A percentile compares a stretch with the other conserved stretches of the same genome.
Conservation (phyloP, 2,888 invertebrate genomes). For the Neuroscelio doddi region DNA sequence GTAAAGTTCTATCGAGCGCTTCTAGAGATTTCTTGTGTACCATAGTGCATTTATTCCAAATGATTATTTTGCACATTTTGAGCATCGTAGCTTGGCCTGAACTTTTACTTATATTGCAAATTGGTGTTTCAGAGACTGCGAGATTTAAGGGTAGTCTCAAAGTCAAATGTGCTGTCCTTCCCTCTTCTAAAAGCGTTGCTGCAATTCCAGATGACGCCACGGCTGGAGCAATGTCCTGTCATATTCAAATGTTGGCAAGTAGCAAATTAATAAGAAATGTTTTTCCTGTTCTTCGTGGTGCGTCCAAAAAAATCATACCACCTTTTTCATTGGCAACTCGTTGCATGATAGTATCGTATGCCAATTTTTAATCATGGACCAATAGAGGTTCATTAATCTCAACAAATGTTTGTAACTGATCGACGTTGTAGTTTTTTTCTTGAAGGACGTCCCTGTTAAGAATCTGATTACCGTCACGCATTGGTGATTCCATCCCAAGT, state of each 20-base stretch:
- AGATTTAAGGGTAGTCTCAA: conserved; percentile 66
- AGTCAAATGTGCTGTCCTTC: conserved; percentile 66
- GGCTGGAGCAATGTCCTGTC: conserved; percentile 59
- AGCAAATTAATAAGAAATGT: conserved; percentile 66
- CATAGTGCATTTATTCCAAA: conserved; percentile 66
- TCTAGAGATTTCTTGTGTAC: conserved; percentile 8
- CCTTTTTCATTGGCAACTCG: conserved; percentile 47
- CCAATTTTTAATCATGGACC: conserved; percentile 31
- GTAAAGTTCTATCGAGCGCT: conserved; percentile 15
- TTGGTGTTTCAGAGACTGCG: conserved; percentile 51
- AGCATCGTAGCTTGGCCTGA: conserved; percentile 56
- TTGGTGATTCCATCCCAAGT: background rate
- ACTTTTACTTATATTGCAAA: conserved; percentile 59
- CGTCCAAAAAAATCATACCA: conserved; percentile 51
- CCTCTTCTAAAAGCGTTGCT: conserved; percentile 66
- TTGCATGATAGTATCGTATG: conserved; percentile 40
- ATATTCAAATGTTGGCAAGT: conserved; percentile 58
- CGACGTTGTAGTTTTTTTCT: conserved; percentile 49
- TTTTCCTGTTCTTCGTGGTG: conserved; percentile 67
- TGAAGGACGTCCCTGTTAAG: conserved; percentile 48
- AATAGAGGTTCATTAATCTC: conserved; percentile 34
- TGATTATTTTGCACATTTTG: conserved; percentile 56
- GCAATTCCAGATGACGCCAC: conserved; percentile 71
- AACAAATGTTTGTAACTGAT: conserved; percentile 36
- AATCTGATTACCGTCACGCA: conserved; percentile 10